A percentile compares a stretch with the other conserved stretches of the same genome.
phyloP scores from a whole-genome alignment of 2,888 invertebrate genomes.

The Acrobasis repandana region DNA sequence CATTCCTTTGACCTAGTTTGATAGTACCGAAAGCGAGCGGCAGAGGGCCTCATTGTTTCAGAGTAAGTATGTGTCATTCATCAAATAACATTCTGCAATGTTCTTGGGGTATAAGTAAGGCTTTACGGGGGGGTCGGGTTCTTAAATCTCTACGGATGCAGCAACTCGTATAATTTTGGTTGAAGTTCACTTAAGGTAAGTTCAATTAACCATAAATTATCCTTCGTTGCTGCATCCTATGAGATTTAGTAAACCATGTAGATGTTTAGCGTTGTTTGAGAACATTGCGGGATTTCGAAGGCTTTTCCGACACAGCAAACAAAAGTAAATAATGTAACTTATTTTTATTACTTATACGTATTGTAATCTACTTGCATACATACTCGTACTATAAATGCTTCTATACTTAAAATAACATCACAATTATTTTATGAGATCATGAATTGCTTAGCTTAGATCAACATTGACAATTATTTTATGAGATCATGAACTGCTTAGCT shows the following conservation, averaged over 20 bases:
- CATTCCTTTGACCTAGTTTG: not conserved
- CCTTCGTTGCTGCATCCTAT: constrained; percentile 10
- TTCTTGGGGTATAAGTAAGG: too few species aligned
- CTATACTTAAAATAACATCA: too few species aligned
- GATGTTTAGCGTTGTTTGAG: constrained; percentile 18
- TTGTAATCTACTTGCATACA: too few species aligned
- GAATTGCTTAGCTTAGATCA: too few species aligned
- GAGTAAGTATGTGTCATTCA: too few species aligned
- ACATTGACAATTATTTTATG: too few species aligned
- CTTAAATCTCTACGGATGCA: constrained; percentile 16
- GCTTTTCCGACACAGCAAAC: not conserved
- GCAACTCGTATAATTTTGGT: constrained; percentile 10
- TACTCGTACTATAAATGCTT: too few species aligned
- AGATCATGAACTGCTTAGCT: too few species aligned
- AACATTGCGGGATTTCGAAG: constrained; percentile 11
- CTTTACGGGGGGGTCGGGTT: not conserved
- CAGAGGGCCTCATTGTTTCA: not conserved
- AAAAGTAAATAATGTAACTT: too few species aligned
- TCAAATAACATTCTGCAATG: too few species aligned
- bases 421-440: too few species aligned
- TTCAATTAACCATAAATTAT: constrained; percentile 16
- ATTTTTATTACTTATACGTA: not conserved
- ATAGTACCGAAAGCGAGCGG: not conserved
- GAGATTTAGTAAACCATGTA: constrained; percentile 13
- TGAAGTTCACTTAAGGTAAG: constrained; percentile 12